Evolutionary conservation across 2,888 invertebrate genomes (phyloP).

Genomic region (Pristionchus exspectatus): DNA sequence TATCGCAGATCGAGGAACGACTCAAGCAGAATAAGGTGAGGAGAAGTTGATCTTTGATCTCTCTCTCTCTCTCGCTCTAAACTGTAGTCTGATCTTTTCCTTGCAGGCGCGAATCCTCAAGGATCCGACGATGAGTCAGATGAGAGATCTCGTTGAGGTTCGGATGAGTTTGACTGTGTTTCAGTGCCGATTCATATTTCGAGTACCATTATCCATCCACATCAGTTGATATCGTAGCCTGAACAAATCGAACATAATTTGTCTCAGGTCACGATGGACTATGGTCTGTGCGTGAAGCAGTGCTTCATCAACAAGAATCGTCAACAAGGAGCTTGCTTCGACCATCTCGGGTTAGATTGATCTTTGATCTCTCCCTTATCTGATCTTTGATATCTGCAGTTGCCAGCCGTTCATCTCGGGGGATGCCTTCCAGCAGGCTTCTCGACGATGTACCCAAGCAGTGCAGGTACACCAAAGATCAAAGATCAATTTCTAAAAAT

Average conservation of each 20-base stretch:
- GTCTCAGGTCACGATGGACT: conserved; percentile 67
- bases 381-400: conserved; percentile 59
- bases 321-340: conserved; percentile 72
- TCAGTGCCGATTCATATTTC: background rate
- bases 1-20: conserved; percentile 33
- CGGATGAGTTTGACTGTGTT: background rate
- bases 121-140: conserved; percentile 52
- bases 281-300: conserved; percentile 73
- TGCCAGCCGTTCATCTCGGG: conserved; percentile 73
- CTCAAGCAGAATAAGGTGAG: conserved; percentile 49
- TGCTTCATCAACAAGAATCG: conserved; percentile 74
- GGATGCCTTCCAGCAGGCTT: conserved; percentile 64
- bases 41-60: conserved; percentile 7
- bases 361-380: background rate
- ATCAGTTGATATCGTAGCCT: no score
- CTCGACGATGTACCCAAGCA: conserved; percentile 68
- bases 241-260: background rate
- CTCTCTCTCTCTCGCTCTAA: background rate
- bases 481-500: background rate
- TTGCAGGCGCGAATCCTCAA: conserved; percentile 39
- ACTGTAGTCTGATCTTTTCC: background rate
- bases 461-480: conserved; percentile 70
- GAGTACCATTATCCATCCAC: background rate
- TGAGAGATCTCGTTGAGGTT: conserved; percentile 50
- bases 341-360: conserved; percentile 65